Evolutionary conservation across 2,888 invertebrate species (phyloP).

Genomic region (Sthenelais limicola): DNA sequence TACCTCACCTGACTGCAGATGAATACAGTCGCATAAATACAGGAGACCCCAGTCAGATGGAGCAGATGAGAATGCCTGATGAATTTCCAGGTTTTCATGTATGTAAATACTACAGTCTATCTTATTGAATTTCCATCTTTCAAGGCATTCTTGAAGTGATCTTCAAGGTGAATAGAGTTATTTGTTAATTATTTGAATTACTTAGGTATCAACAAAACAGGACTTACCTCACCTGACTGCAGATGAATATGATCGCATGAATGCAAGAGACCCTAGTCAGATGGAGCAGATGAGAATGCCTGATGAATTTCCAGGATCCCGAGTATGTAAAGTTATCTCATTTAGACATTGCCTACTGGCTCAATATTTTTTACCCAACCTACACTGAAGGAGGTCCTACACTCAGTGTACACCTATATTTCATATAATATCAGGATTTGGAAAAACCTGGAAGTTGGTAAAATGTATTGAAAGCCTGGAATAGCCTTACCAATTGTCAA

Average conservation of each 20-base stretch:
- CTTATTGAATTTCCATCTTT: background rate
- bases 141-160: background rate
- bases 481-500: too few relatives aligned
- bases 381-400: too few relatives aligned
- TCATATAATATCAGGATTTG: too few relatives aligned
- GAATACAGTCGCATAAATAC: constrained; percentile 4
- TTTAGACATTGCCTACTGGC: too few relatives aligned
- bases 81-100: constrained; percentile 19
- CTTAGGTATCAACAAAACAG: constrained; percentile 1
- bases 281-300: constrained; percentile 12
- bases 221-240: constrained; percentile 4
- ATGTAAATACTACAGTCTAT: background rate
- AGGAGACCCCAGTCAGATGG: background rate
- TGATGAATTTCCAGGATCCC: background rate
- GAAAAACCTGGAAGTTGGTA: too few relatives aligned
- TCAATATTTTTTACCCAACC: too few relatives aligned
- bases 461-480: too few relatives aligned
- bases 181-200: too few relatives aligned
- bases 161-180: too few relatives aligned
- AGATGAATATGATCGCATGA: background rate
- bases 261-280: background rate
- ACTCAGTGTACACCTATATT: too few relatives aligned
- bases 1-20: background rate
- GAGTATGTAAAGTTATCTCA: too few relatives aligned
- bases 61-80: constrained; percentile 6